Conservation (phyloP, 1,140 invertebrate species). For the Sycobia sp. region DNA sequence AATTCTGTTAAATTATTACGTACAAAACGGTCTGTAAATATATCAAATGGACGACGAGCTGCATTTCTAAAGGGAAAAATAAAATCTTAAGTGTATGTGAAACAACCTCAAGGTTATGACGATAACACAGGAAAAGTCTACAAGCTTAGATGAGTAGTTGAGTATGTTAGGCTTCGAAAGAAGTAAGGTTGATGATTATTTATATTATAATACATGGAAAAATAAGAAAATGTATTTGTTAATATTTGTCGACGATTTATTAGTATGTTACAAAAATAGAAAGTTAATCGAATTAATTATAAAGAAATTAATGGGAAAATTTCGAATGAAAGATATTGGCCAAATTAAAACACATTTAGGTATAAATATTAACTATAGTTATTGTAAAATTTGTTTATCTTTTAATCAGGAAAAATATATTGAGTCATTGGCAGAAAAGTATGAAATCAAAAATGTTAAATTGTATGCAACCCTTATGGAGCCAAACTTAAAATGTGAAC, state of each 20-base stretch:
- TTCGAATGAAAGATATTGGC: constrained; percentile 3
- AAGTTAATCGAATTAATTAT: background rate
- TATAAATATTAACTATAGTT: constrained; percentile 13
- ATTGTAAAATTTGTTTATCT: background rate
- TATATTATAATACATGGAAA: background rate
- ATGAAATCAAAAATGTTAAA: constrained; percentile 1
- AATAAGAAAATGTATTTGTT: background rate
- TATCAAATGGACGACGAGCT: too few relatives aligned
- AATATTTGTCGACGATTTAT: background rate
- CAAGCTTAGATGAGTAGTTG: too few relatives aligned
- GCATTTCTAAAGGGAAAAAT: too few relatives aligned
- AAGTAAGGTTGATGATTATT: background rate
- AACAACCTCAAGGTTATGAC: too few relatives aligned
- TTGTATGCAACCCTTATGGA: constrained; percentile 8
- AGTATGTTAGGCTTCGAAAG: too few relatives aligned
- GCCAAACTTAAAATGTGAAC: constrained; percentile 6
- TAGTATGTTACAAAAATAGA: constrained; percentile 1
- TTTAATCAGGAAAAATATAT: constrained; percentile 1
- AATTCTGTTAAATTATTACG: too few relatives aligned
- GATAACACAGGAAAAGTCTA: too few relatives aligned
- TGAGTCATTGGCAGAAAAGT: constrained; percentile 8
- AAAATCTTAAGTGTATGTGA: too few relatives aligned
- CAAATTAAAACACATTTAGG: background rate
- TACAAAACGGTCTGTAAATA: too few relatives aligned
- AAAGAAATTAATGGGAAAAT: background rate